Percentiles rank a stretch among this genome's conserved stretches.
Evolutionary conservation across 2,797 vertebrate species (phyloP).

Genomic region (Lagocephalus sceleratus): DNA sequence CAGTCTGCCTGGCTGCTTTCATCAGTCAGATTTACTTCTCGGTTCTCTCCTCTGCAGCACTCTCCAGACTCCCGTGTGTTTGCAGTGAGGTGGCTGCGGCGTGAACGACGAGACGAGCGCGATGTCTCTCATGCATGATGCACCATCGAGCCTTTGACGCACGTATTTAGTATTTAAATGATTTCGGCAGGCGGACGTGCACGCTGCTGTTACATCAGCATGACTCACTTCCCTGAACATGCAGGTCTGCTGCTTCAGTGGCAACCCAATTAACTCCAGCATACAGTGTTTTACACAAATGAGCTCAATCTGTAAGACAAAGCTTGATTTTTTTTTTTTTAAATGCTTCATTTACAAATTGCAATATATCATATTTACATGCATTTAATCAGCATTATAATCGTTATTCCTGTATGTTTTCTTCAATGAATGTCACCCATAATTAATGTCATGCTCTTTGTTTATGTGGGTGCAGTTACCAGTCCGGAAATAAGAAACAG

Average conservation of each 20-base stretch:
- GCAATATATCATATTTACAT: too few relatives aligned
- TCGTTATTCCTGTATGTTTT: too few relatives aligned
- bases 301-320: neutral
- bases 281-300: constrained; percentile 4
- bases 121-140: constrained; percentile 27
- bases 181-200: constrained; percentile 26
- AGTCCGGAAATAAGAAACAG: too few relatives aligned
- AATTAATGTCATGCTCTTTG: too few relatives aligned
- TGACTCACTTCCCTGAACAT: constrained; percentile 42
- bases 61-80: constrained; percentile 3
- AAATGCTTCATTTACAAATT: too few relatives aligned
- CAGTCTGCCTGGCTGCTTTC: constrained; percentile 15
- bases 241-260: constrained; percentile 27
- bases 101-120: constrained; percentile 6
- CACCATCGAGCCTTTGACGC: constrained; percentile 29
- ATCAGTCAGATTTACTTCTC: constrained; percentile 9
- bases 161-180: constrained; percentile 32
- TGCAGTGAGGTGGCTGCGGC: neutral
- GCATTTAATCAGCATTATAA: too few relatives aligned
- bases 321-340: too few relatives aligned
- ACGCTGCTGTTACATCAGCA: constrained; percentile 26
- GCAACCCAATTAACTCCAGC: constrained; percentile 13
- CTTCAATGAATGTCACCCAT: too few relatives aligned
- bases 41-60: neutral
- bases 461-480: too few relatives aligned